Percentiles rank a stretch among this genome's conserved stretches.
These are phyloP conservation scores for Hypena proboscidalis DNA, from an alignment of 2,888 invertebrate species.

Conservation along the genomic window DNA sequence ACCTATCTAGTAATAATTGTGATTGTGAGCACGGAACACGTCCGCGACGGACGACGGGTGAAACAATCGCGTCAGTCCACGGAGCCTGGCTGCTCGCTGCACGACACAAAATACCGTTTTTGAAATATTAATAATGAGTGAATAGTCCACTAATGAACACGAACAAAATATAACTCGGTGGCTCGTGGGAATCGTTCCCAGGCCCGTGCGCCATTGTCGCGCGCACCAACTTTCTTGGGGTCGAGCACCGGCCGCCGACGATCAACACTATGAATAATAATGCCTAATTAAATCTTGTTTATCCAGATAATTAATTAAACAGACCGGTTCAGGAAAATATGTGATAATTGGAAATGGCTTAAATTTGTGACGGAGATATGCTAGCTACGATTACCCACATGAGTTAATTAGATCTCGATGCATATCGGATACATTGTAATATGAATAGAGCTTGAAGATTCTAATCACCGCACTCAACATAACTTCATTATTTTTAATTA, in stretches of 20 bases:
- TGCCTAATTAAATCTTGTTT: constrained; percentile 75
- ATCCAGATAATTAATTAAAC: constrained; percentile 76
- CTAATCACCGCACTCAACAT: no score
- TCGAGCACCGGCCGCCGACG: constrained; percentile 56
- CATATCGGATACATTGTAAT: no score
- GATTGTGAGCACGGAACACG: constrained; percentile 11
- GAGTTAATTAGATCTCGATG: no score
- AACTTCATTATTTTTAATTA: no score
- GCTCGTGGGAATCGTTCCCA: constrained; percentile 66
- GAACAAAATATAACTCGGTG: constrained; percentile 55
- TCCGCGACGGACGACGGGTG: no score
- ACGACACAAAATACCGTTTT: constrained; percentile 73
- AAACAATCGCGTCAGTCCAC: constrained; percentile 27
- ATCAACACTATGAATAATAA: constrained; percentile 63
- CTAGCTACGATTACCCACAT: no score
- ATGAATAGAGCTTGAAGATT: no score
- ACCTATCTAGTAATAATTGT: constrained; percentile 4
- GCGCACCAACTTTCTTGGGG: constrained; percentile 55
- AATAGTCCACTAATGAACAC: constrained; percentile 71
- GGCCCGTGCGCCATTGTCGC: constrained; percentile 59
- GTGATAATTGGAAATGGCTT: constrained; percentile 41
- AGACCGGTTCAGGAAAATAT: constrained; percentile 41
- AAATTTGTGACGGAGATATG: constrained; percentile 4
- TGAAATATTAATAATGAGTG: constrained; percentile 78
- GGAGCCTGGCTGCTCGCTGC: constrained; percentile 14